These are phyloP conservation scores for Helleia helle DNA, from an alignment of 2,888 invertebrate genomes.

Conservation along the genomic window DNA sequence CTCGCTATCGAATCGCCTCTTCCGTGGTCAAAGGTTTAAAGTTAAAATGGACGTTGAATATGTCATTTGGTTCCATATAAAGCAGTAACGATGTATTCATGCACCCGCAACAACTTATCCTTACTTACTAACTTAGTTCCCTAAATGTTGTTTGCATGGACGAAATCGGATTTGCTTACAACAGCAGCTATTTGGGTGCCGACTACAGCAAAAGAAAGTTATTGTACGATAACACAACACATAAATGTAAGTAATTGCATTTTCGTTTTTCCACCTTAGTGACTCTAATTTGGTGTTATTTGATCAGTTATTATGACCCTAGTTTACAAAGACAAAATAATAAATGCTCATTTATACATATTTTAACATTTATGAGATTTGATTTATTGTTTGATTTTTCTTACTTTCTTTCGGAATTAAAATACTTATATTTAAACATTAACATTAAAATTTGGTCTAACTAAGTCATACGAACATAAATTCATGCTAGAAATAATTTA, in stretches of 20 bases:
- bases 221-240: no score
- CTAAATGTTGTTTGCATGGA: not conserved
- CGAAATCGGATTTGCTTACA: not conserved
- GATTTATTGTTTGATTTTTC: no score
- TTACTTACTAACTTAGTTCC: not conserved
- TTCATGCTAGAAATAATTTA: not conserved
- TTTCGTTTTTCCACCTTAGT: no score
- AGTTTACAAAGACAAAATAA: no score
- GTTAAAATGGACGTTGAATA: not conserved
- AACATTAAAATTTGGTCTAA: not conserved
- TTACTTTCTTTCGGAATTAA: no score
- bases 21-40: not conserved
- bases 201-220: no score
- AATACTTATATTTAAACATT: no score
- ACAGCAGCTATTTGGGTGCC: not conserved
- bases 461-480: not conserved
- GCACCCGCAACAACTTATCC: not conserved
- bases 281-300: no score
- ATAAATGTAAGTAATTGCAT: no score
- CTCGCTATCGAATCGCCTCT: not conserved
- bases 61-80: not conserved
- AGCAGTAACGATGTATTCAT: constrained; percentile 4
- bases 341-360: no score
- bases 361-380: no score
- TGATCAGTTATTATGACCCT: no score